Base-by-base conservation (phyloP, 2,888 invertebrate species). In the Cosmopolites sordidus region DNA sequence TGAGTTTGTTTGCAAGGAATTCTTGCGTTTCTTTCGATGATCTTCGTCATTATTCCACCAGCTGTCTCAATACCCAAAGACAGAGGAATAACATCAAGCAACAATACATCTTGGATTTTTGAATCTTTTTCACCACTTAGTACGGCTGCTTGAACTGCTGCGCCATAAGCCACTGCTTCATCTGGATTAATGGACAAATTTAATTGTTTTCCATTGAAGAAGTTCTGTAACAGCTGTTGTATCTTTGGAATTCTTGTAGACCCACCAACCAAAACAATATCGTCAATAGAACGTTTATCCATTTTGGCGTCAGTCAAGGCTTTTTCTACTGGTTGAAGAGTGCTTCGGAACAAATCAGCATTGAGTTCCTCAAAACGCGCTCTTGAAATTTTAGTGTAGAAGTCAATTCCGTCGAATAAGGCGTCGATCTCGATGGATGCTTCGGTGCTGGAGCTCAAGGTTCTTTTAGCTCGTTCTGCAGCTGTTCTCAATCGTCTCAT, bases 211-310 rank as follows among this genome's bases (percentile, higher is more conserved):
- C 81, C 87, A 60, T 80, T 81, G 79, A 89, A 89, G 77, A 83
- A 88, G 70, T 84, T 84, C 71, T 86, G 83, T 16, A 89, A 75
- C 60, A 89, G 71, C 55, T 75, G 83, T 72, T 89, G 89, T 37
- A 89, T 82, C 69, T 88, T 89, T 0, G 89, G 89, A 52, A 89
- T 89, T 53, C 88, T 80, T 0, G 86, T 89, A 0, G 88, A 88
- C 17, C 88, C 91, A 12, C 91, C 90, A 39, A 90, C 90, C 30
- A 91, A 76, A 0, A 90, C 89, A 1, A 90, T 83, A 64, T 90
- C 89, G 67, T 89, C 81, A 57, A 90, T 87, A 60, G 81, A 78
- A 40, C 78, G 75, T 67, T 89, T 89, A 73, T 88, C 88, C 74
- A 89, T 74, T 67, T 89, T 74, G 12, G 88, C 88, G 59, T 86